Conservation (phyloP, 2,888 invertebrate species). For the Limnephilus rhombicus region DNA sequence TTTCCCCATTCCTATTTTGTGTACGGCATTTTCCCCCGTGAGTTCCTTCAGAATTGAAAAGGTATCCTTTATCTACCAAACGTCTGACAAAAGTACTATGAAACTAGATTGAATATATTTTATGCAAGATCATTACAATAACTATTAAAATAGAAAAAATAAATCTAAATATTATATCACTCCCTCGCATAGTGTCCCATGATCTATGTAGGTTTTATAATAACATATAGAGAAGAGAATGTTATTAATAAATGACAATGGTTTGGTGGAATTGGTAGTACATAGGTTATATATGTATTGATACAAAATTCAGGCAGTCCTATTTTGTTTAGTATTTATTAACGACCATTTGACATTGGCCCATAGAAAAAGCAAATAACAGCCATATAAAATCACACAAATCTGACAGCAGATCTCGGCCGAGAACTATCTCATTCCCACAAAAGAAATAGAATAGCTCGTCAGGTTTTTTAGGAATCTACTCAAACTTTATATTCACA, state of each 20-base stretch:
- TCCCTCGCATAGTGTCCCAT: not conserved
- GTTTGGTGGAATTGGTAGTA: not conserved
- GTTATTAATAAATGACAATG: not conserved
- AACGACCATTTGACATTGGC: not conserved
- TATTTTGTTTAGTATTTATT: not conserved
- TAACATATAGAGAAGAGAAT: not conserved
- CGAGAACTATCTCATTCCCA: too few relatives aligned
- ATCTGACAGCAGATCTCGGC: too few relatives aligned
- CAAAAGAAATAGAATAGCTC: too few relatives aligned
- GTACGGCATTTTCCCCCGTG: not conserved
- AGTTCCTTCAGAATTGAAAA: not conserved
- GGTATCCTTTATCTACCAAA: not conserved
- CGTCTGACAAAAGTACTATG: too few relatives aligned
- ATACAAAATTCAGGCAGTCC: not conserved
- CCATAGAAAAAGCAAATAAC: too few relatives aligned
- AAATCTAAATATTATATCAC: not conserved
- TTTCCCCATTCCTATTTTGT: slow-evolving; percentile 14
- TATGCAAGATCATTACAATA: not conserved
- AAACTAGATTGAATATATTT: not conserved
- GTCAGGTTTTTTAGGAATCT: too few relatives aligned
- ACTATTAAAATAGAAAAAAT: not conserved
- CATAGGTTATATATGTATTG: not conserved
- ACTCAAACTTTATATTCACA: too few relatives aligned
- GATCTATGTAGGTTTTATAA: not conserved
- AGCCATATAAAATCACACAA: too few relatives aligned